A percentile compares a stretch with the other conserved stretches of the same genome.
phyloP scores from a whole-genome alignment of 1,140 invertebrate genomes.

The Atta cephalotes region DNA sequence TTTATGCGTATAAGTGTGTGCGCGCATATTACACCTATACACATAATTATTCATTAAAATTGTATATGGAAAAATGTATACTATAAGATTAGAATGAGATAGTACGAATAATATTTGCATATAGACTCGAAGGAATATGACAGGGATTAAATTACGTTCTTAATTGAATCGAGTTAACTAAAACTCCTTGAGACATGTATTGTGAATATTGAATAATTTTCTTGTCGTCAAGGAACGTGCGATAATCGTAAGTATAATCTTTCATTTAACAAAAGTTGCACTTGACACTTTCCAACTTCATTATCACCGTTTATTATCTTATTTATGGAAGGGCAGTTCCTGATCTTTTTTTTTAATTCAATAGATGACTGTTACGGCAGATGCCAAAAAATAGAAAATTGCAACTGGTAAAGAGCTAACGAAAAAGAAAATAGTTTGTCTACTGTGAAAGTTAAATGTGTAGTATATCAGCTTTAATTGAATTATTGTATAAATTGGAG shows the following conservation, averaged over 20 bases:
- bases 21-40: constrained; percentile 51
- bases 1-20: constrained; percentile 61
- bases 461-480: constrained; percentile 76
- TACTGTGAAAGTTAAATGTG: constrained; percentile 70
- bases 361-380: constrained; percentile 68
- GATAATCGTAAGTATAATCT: constrained; percentile 67
- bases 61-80: constrained; percentile 73
- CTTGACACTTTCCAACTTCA: constrained; percentile 68
- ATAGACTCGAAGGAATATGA: constrained; percentile 65
- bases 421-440: constrained; percentile 62
- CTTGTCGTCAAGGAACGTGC: constrained; percentile 56
- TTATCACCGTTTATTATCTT: constrained; percentile 60
- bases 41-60: constrained; percentile 67
- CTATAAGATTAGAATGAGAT: constrained; percentile 66
- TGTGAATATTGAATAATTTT: constrained; percentile 69
- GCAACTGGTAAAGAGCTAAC: constrained; percentile 59
- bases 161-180: constrained; percentile 58
- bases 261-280: constrained; percentile 58
- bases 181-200: constrained; percentile 62
- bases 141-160: constrained; percentile 69
- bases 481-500: constrained; percentile 73
- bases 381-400: constrained; percentile 71
- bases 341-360: constrained; percentile 66
- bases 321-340: constrained; percentile 69
- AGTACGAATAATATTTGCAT: constrained; percentile 73